These are phyloP conservation scores for Thrips palmi DNA, from an alignment of 1,140 invertebrate genomes.

Conservation along the genomic window DNA sequence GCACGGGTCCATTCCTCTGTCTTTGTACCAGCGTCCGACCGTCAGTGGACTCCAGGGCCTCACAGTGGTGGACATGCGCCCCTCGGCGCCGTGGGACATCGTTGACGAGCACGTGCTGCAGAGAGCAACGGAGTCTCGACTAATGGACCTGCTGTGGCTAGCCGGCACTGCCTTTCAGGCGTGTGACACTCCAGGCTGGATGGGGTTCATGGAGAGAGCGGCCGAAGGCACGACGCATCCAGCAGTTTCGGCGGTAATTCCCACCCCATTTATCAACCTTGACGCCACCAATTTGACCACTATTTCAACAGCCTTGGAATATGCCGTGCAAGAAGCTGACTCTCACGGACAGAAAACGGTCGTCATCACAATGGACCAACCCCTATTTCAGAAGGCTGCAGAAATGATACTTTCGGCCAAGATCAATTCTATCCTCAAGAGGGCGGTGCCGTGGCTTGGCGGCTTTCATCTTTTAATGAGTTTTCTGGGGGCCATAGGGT, in stretches of 20 bases:
- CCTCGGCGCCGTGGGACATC: neutral
- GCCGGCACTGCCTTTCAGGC: too few species aligned
- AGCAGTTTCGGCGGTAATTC: too few species aligned
- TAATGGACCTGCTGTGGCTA: too few species aligned
- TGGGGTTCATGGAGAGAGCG: too few species aligned
- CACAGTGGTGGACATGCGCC: neutral
- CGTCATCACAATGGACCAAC: constrained; percentile 17
- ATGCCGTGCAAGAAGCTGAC: constrained; percentile 10
- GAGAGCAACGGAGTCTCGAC: too few species aligned
- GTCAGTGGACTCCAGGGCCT: neutral
- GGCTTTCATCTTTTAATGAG: constrained; percentile 23
- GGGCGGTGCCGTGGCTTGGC: constrained; percentile 15
- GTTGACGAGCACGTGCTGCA: too few species aligned
- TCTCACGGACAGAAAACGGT: constrained; percentile 14
- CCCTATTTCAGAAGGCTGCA: constrained; percentile 23
- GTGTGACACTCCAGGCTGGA: too few species aligned
- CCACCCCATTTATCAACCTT: neutral
- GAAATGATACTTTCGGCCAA: too few species aligned
- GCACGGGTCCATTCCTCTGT: too few species aligned
- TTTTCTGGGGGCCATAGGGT: constrained; percentile 22
- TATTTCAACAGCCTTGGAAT: constrained; percentile 15
- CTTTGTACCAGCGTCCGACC: too few species aligned
- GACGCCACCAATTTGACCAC: neutral
- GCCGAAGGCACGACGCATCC: too few species aligned
- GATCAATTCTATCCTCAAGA: too few species aligned